phyloP scores from a whole-genome alignment of 2,113 vertebrate species.

The Sterrhoptilus dennistouni region DNA sequence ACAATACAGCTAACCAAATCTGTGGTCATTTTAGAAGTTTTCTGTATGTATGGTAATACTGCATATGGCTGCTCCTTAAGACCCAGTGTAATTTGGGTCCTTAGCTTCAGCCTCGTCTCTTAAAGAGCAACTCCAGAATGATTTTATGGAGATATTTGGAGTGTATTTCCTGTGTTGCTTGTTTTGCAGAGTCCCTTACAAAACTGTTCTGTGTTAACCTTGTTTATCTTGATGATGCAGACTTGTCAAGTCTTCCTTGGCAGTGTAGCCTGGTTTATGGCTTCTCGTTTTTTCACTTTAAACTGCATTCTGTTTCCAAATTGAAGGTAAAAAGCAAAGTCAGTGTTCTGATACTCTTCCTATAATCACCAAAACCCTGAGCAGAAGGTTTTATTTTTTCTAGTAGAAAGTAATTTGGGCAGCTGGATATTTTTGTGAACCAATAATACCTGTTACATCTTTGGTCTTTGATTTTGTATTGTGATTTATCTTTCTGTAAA shows the following conservation, averaged over 20 bases:
- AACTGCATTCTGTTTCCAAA: not conserved
- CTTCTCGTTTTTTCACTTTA: not conserved
- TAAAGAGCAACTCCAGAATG: not conserved
- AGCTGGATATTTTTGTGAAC: not conserved
- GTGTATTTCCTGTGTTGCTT: not conserved
- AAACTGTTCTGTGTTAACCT: not conserved
- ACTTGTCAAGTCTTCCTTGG: not conserved
- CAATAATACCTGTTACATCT: not conserved
- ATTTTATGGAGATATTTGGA: not conserved
- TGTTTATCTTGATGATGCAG: not conserved
- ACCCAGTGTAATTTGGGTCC: not conserved
- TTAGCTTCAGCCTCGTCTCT: not conserved
- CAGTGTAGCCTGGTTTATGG: not conserved
- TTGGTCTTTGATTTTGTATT: not conserved
- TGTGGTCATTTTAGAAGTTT: not conserved
- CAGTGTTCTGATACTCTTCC: not conserved
- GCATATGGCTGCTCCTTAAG: not conserved
- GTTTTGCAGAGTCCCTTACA: not conserved
- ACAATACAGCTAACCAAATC: not conserved
- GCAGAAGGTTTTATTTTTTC: not conserved
- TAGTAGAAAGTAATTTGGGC: not conserved
- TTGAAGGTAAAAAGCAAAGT: not conserved
- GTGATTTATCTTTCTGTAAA: not conserved
- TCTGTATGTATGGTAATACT: not conserved
- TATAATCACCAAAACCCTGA: not conserved